phyloP scores from a whole-genome alignment of 2,797 vertebrate genomes.

The Ciconia nigra region DNA sequence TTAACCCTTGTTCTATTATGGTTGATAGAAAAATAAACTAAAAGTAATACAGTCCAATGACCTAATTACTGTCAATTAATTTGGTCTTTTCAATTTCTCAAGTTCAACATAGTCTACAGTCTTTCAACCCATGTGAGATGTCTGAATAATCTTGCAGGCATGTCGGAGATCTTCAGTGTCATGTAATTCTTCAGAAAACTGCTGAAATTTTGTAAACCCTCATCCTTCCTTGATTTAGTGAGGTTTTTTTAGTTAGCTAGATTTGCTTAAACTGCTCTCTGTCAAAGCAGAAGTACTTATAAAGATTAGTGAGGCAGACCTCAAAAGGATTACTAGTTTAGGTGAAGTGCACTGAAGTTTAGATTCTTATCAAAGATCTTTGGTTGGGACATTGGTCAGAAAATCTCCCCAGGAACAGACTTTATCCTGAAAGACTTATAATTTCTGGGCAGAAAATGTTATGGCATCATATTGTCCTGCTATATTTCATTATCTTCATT shows the following conservation, averaged over 20 bases:
- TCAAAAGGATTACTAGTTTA: neutral
- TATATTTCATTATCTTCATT: neutral
- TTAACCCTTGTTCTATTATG: neutral
- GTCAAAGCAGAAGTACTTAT: neutral
- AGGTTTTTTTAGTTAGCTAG: neutral
- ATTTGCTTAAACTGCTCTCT: neutral
- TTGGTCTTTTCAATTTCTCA: neutral
- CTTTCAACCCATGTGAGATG: neutral
- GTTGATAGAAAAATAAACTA: neutral
- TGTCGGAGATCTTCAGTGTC: neutral
- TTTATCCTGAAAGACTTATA: neutral
- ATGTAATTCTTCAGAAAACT: neutral
- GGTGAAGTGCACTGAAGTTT: neutral
- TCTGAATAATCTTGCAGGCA: neutral
- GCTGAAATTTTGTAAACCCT: neutral
- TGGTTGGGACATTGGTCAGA: neutral
- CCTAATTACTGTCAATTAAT: neutral
- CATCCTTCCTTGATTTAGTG: neutral
- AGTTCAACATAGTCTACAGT: neutral
- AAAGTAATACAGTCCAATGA: neutral
- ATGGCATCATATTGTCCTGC: neutral
- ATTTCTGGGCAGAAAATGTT: neutral
- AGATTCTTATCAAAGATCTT: neutral
- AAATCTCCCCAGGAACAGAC: neutral
- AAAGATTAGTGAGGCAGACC: neutral